Conservation (phyloP, 1,140 invertebrate species). For the Lasaia peninsularis region DNA sequence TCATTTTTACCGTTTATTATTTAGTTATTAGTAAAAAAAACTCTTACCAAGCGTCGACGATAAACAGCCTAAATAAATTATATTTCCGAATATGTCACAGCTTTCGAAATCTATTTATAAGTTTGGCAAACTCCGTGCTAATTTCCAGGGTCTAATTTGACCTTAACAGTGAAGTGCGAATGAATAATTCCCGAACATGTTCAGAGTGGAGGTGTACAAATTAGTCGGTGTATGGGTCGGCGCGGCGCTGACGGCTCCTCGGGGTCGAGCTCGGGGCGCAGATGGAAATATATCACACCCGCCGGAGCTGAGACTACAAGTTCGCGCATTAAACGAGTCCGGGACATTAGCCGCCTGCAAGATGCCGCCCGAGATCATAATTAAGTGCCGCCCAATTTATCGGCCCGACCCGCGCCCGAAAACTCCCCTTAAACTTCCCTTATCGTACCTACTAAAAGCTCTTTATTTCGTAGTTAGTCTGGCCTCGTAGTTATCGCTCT, state of each 20-base stretch:
- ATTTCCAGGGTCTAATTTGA: not conserved
- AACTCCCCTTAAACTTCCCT: constrained; percentile 74
- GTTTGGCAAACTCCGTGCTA: not conserved
- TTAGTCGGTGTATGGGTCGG: constrained; percentile 25
- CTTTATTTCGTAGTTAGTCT: constrained; percentile 73
- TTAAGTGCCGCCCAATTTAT: constrained; percentile 77
- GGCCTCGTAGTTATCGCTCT: constrained; percentile 58
- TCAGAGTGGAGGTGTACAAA: constrained; percentile 29
- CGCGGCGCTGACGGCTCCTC: constrained; percentile 28
- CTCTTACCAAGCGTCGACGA: no score
- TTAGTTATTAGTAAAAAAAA: no score
- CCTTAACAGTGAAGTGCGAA: not conserved
- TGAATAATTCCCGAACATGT: constrained; percentile 2
- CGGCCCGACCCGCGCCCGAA: constrained; percentile 67
- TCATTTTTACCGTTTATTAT: no score
- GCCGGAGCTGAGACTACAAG: constrained; percentile 71
- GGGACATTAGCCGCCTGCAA: constrained; percentile 74
- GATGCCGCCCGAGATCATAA: constrained; percentile 76
- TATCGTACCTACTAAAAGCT: constrained; percentile 69
- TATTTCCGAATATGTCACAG: constrained; percentile 1
- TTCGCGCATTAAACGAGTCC: constrained; percentile 75
- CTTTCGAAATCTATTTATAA: not conserved
- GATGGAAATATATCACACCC: constrained; percentile 73
- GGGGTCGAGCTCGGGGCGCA: constrained; percentile 42
- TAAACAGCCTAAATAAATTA: no score